Evolutionary conservation across 2,113 vertebrate species (phyloP).

Genomic region (Leucosticte australis): DNA sequence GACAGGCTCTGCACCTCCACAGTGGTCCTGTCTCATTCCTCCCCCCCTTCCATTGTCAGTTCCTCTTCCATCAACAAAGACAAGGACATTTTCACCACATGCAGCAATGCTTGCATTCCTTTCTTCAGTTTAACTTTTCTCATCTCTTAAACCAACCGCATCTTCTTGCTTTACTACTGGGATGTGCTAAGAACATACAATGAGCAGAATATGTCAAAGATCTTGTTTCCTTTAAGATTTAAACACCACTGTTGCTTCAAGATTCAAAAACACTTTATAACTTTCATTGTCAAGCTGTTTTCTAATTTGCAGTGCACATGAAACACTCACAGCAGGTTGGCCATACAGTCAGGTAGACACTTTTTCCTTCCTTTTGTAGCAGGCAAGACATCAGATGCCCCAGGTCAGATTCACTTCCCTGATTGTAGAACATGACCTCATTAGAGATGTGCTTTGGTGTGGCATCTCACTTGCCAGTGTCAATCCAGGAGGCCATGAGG

Average conservation of each 20-base stretch:
- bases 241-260: background rate
- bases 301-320: background rate
- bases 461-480: background rate
- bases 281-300: background rate
- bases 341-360: background rate
- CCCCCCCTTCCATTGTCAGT: background rate
- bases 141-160: background rate
- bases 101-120: rapidly evolving
- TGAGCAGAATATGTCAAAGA: background rate
- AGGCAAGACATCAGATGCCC: background rate
- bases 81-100: background rate
- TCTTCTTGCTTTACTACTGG: background rate
- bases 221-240: background rate
- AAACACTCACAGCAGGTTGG: background rate
- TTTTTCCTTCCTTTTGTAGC: background rate
- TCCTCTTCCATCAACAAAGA: background rate
- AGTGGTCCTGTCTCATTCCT: background rate
- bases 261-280: background rate
- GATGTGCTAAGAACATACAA: background rate
- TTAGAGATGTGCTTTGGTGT: background rate
- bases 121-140: background rate
- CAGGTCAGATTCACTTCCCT: background rate
- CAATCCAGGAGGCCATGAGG: background rate
- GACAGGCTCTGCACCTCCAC: background rate
- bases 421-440: background rate